These are phyloP conservation scores for Drosophila buzzatii DNA, from an alignment of 2,888 invertebrate genomes.

Conservation along the genomic window DNA sequence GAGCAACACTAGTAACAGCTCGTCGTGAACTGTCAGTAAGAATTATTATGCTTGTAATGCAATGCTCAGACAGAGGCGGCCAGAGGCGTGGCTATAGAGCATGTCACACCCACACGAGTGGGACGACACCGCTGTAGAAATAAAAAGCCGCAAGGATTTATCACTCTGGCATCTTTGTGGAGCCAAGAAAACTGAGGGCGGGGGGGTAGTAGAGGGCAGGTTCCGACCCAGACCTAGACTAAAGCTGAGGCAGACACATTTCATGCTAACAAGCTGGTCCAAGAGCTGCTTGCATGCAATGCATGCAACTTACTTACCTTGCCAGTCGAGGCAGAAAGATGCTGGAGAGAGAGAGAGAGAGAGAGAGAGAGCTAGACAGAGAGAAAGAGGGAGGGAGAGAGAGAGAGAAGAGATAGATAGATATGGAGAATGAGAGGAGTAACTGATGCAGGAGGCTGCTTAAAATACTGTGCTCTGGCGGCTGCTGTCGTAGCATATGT, in stretches of 20 bases:
- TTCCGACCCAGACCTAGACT: not conserved
- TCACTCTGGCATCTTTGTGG: constrained; percentile 76
- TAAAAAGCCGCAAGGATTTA: constrained; percentile 81
- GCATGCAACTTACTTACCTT: constrained; percentile 73
- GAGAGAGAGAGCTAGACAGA: not conserved
- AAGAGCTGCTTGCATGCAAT: constrained; percentile 22
- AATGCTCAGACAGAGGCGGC: constrained; percentile 58
- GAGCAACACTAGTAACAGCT: constrained; percentile 39
- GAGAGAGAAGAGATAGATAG: not conserved
- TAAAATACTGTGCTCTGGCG: constrained; percentile 47
- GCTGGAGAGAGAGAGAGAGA: not conserved
- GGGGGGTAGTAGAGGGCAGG: not conserved
- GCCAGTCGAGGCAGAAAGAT: not conserved
- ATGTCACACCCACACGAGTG: constrained; percentile 63
- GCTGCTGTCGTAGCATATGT: constrained; percentile 77
- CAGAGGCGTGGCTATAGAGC: constrained; percentile 53
- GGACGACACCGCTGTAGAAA: constrained; percentile 58
- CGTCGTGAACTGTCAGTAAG: constrained; percentile 73
- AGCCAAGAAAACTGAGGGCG: constrained; percentile 5
- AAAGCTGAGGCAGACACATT: constrained; percentile 64
- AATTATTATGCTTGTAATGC: constrained; percentile 80
- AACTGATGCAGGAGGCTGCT: constrained; percentile 15
- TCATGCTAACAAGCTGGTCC: constrained; percentile 76
- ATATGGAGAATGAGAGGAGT: not conserved
- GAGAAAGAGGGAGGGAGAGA: not conserved